Percentiles rank a stretch among this genome's conserved stretches.
These are phyloP conservation scores for Dicerorhinus sumatrensis DNA, from an alignment of 2,113 vertebrate species.

Conservation along the genomic window DNA sequence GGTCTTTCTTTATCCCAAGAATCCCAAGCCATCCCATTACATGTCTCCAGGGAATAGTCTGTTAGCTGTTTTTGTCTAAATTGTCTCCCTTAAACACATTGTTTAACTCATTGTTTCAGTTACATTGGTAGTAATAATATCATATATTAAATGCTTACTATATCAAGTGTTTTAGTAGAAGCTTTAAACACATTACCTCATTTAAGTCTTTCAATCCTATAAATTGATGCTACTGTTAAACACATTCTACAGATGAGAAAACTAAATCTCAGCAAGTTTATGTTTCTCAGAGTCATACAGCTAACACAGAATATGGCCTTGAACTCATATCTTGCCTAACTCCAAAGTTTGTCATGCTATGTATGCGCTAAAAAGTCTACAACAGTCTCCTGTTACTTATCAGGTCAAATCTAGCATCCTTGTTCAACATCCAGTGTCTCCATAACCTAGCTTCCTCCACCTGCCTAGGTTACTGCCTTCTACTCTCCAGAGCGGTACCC, in stretches of 20 bases:
- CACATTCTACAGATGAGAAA: background rate
- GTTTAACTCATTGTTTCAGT: background rate
- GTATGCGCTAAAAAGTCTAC: background rate
- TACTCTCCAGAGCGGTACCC: background rate
- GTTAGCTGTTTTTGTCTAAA: background rate
- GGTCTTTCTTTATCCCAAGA: background rate
- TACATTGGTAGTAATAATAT: background rate
- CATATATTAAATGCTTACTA: background rate
- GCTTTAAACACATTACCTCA: background rate
- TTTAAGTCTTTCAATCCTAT: background rate
- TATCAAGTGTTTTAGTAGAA: background rate
- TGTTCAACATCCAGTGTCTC: background rate
- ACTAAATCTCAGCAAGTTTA: background rate
- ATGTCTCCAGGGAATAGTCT: background rate
- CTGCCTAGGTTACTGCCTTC: background rate
- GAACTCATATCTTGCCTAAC: background rate
- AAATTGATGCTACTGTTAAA: background rate
- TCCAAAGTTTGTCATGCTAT: background rate
- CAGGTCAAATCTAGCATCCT: background rate
- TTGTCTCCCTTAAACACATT: background rate
- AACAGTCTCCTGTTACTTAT: background rate
- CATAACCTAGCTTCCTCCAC: background rate
- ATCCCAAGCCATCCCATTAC: background rate
- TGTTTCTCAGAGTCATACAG: background rate
- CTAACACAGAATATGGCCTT: background rate